Evolutionary conservation across 2,113 vertebrate genomes (phyloP).

Genomic region (Mionectes macconnelli): DNA sequence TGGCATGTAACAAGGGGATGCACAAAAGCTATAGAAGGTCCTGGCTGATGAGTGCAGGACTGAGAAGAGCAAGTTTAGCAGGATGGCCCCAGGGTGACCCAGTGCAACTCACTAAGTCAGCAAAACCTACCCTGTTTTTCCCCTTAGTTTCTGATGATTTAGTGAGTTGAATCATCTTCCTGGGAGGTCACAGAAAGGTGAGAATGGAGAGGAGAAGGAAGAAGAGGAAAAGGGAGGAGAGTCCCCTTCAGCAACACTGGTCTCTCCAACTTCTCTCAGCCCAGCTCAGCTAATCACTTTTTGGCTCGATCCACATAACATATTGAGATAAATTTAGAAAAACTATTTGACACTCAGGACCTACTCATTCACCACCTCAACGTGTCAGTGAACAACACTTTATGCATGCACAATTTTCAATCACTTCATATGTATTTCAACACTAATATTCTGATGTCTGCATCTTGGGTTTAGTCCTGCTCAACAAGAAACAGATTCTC

Average conservation of each 20-base stretch:
- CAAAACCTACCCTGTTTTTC: not conserved
- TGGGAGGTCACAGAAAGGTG: not conserved
- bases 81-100: not conserved
- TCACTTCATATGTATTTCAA: not conserved
- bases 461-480: not conserved
- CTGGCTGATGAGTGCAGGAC: accelerated
- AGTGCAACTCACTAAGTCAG: not conserved
- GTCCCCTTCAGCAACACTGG: not conserved
- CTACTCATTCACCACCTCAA: not conserved
- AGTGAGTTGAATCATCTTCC: not conserved
- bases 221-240: not conserved
- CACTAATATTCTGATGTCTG: not conserved
- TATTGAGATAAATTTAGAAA: not conserved
- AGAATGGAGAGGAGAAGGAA: not conserved
- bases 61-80: not conserved
- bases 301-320: not conserved
- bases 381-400: not conserved
- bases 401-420: not conserved
- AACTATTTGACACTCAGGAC: not conserved
- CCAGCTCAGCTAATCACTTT: not conserved
- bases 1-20: not conserved
- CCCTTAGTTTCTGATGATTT: not conserved
- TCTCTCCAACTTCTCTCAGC: not conserved
- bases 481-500: not conserved
- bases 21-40: not conserved